Percentiles rank a stretch among this genome's conserved stretches.
Conservation (phyloP, 2,797 vertebrate genomes). For the Pteropus rufus region DNA sequence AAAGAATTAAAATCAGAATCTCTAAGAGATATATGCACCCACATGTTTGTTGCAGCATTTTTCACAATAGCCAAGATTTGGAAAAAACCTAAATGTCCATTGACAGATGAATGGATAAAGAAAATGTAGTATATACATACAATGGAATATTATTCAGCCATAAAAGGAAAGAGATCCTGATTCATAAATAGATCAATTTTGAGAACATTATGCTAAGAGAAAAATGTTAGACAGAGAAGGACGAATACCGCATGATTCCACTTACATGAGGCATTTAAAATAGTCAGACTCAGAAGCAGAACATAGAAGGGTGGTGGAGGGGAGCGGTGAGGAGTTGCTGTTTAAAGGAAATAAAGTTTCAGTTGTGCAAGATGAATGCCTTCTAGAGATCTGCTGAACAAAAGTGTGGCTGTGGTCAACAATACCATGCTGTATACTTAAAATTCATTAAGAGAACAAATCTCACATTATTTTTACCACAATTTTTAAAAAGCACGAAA, state of each 20-base stretch:
- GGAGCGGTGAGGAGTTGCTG: neutral
- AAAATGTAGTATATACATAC: neutral
- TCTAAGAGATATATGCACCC: neutral
- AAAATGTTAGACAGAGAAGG: neutral
- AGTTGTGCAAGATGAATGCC: neutral
- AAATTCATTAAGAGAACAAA: neutral
- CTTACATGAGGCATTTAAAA: neutral
- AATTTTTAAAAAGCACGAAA: neutral
- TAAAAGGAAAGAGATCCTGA: neutral
- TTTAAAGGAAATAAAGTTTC: neutral
- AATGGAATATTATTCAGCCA: neutral
- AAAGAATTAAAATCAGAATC: neutral
- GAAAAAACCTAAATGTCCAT: neutral
- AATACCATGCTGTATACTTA: neutral
- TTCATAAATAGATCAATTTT: neutral
- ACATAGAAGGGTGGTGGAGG: neutral
- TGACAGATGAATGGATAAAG: neutral
- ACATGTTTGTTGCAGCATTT: neutral
- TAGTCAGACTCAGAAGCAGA: neutral
- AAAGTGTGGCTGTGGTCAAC: neutral
- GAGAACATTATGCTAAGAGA: neutral
- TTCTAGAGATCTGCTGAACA: neutral
- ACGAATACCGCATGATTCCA: neutral
- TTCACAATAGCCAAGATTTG: neutral
- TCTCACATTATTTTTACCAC: neutral